These are phyloP conservation scores for Physella acuta DNA, from an alignment of 1,140 invertebrate species.

Conservation along the genomic window DNA sequence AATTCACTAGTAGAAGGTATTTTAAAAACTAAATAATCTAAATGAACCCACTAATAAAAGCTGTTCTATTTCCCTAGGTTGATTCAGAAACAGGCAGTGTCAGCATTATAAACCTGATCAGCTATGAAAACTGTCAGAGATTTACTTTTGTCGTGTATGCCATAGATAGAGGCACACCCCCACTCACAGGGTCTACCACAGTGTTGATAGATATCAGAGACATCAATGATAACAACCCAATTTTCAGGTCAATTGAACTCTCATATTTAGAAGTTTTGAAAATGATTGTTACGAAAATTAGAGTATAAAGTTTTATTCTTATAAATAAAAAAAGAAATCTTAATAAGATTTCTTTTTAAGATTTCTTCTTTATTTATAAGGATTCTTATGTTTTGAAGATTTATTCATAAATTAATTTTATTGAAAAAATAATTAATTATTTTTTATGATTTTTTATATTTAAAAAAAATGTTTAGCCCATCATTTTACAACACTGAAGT, in stretches of 20 bases:
- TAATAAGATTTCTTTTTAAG: no score
- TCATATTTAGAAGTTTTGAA: no score
- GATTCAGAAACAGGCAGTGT: constrained; percentile 20
- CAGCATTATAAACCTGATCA: constrained; percentile 10
- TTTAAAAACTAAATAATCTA: background rate
- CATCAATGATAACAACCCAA: constrained; percentile 35
- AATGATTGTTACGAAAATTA: no score
- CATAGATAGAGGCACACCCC: constrained; percentile 30
- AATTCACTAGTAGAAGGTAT: no score
- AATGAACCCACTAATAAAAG: background rate
- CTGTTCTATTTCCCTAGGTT: constrained; percentile 7
- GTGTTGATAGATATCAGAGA: constrained; percentile 44
- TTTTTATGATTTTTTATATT: no score
- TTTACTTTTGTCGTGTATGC: constrained; percentile 31
- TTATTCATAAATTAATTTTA: no score
- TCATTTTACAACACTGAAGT: constrained; percentile 43
- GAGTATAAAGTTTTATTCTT: no score
- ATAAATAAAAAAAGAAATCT: no score
- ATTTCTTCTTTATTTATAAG: no score
- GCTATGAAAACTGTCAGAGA: constrained; percentile 23
- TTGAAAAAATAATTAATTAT: no score
- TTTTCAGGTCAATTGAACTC: constrained; percentile 25
- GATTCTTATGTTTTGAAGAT: no score
- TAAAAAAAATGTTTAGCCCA: no score
- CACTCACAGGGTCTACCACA: constrained; percentile 29